Evolutionary conservation across 2,797 vertebrate genomes (phyloP), one percentile per base, ranked within the genome.

Genomic region (Anguilla obscura): DNA sequence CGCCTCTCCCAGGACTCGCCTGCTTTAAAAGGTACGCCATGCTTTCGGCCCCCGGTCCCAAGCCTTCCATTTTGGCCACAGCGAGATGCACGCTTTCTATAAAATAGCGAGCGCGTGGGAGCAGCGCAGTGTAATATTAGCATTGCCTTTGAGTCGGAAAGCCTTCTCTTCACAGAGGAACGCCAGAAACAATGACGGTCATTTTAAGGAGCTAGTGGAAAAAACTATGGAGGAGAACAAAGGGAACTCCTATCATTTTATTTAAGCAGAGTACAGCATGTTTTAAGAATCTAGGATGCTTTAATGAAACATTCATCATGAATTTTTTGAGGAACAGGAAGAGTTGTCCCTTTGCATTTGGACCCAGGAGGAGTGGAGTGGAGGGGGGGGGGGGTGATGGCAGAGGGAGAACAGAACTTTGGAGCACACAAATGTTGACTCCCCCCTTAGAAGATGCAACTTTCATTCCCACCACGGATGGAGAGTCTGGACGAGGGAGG

Each of bases 261-360:
- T 95, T 95, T 92, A 90, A 91, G 93, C 93, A 63, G 0, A 93
- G 93, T 94, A 95, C 89, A 84, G 92, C 86, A 94, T 94, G 94
- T 93, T 95, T 94, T 93, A 93, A 93, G 93, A 95, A 94, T 92
- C 90, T 87, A 92, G 95, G 93, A 95, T 96, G 40, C 40, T 40
- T 40, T 95, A 96, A 96, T 96, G 93, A 94, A 95, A 94, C 93
- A 96, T 96, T 95, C 93, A 96, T 95, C 95, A 95, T 96, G 89
- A 92, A 95, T 95, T 94, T 96, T 96, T 92, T 93, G 90, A 89
- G 90, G 93, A 94, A 95, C 94, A 95, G 95, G 95, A 96, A 95
- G 94, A 92, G 91, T 92, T 96, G 96, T 95, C 95, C 95, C 93
- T 95, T 94, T 94, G 85, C 92, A 94, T 96, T 95, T 95, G 90